These are phyloP conservation scores for Enteromius radiatus DNA, from an alignment of 2,797 vertebrate genomes.

Conservation along the genomic window DNA sequence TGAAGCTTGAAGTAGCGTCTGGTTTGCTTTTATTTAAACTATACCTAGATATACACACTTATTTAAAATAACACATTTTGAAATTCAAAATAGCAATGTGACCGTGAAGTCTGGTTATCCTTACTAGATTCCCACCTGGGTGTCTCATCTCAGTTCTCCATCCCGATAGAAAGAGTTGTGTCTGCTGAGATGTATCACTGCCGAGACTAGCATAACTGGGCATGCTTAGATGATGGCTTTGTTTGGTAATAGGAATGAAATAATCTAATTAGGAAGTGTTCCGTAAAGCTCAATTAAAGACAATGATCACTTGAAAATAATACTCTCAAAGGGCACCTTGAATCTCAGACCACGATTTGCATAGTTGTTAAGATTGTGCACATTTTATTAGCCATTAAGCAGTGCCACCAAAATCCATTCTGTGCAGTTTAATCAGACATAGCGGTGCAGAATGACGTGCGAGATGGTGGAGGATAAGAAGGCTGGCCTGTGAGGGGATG, in stretches of 20 bases:
- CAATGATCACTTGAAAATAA: conserved; percentile 59
- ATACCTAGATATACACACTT: not conserved
- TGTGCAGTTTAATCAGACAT: conserved; percentile 46
- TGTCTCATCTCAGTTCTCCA: not conserved
- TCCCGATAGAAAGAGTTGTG: not conserved
- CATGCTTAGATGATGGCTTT: conserved; percentile 32
- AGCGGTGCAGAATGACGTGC: conserved; percentile 19
- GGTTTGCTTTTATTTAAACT: conserved; percentile 10
- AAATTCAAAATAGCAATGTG: not conserved
- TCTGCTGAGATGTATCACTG: conserved; percentile 3
- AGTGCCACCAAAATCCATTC: conserved; percentile 31
- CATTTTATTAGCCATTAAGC: conserved; percentile 36
- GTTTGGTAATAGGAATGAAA: conserved; percentile 47
- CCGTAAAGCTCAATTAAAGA: conserved; percentile 57
- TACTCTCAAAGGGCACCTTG: conserved; percentile 33
- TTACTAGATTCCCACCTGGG: not conserved
- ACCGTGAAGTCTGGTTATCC: not conserved
- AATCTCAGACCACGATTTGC: not conserved
- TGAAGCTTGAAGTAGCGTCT: conserved; percentile 42
- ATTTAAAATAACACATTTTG: not conserved
- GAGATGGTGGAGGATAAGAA: conserved; percentile 33
- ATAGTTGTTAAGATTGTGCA: not conserved
- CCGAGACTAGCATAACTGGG: conserved; percentile 6
- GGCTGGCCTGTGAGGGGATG: conserved; percentile 6
- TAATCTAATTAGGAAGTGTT: conserved; percentile 54